Evolutionary conservation across 1,140 invertebrate species (phyloP).

Genomic region (Chymomyza costata): DNA sequence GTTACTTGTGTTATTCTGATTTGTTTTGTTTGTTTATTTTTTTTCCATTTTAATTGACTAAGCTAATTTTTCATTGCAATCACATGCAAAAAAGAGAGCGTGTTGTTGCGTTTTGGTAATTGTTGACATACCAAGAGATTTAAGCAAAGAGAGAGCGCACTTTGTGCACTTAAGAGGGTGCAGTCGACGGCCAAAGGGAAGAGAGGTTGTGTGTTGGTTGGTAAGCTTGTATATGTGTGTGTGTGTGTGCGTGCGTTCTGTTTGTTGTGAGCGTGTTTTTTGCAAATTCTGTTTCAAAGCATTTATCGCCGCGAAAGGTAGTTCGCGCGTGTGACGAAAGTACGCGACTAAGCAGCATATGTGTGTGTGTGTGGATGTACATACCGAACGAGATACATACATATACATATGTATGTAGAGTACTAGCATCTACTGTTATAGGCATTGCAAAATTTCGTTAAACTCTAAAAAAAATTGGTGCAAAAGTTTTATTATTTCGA

Average conservation of each 20-base stretch:
- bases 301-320: conserved; percentile 20
- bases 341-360: too few species aligned
- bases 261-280: conserved; percentile 9
- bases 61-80: too few species aligned
- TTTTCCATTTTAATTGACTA: too few species aligned
- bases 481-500: too few species aligned
- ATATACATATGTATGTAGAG: not conserved
- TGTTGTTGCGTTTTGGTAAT: conserved; percentile 7
- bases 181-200: not conserved
- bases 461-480: too few species aligned
- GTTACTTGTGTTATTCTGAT: not conserved
- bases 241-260: conserved; percentile 5
- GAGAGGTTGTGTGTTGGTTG: conserved; percentile 1
- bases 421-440: too few species aligned
- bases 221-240: conserved; percentile 1
- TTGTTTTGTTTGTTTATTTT: too few species aligned
- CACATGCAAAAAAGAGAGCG: too few species aligned
- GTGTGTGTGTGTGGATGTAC: conserved; percentile 10
- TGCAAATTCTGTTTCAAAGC: conserved; percentile 48
- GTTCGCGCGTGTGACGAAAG: conserved; percentile 8
- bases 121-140: conserved; percentile 14
- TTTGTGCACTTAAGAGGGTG: conserved; percentile 4
- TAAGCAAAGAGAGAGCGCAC: conserved; percentile 16
- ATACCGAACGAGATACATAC: not conserved
- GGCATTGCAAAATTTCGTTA: too few species aligned